phyloP scores from a whole-genome alignment of 2,797 vertebrate genomes.

The Furcifer pardalis region DNA sequence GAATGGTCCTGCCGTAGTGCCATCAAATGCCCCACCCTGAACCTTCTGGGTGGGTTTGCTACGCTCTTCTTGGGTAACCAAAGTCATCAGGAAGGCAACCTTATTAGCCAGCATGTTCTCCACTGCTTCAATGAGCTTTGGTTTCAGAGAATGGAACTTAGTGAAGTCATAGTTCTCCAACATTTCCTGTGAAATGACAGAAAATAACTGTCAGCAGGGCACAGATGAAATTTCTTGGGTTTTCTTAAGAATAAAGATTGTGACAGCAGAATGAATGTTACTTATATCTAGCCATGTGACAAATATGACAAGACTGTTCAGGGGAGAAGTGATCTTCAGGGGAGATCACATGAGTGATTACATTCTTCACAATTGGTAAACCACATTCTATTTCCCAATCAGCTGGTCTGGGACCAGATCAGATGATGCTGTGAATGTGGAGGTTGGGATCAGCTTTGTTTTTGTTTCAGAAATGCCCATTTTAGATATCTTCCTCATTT shows the following conservation, averaged over 20 bases:
- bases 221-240: background rate
- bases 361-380: no score
- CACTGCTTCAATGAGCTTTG: slow-evolving; percentile 93
- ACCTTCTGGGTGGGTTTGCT: slow-evolving; percentile 85
- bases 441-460: background rate
- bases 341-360: no score
- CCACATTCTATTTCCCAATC: no score
- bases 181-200: slow-evolving; percentile 82
- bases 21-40: slow-evolving; percentile 92
- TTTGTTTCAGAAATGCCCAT: background rate
- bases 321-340: no score
- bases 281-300: no score
- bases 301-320: no score
- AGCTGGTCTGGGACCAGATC: no score
- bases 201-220: background rate
- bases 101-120: slow-evolving; percentile 94
- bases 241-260: background rate
- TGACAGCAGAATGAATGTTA: background rate
- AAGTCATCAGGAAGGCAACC: slow-evolving; percentile 89
- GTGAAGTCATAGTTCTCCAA: slow-evolving; percentile 93
- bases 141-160: slow-evolving; percentile 93
- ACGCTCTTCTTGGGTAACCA: slow-evolving; percentile 92
- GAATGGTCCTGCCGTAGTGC: slow-evolving; percentile 91
- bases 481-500: background rate
- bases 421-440: background rate